phyloP scores from a whole-genome alignment of 2,797 vertebrate genomes.

The Calcarius lapponicus region DNA sequence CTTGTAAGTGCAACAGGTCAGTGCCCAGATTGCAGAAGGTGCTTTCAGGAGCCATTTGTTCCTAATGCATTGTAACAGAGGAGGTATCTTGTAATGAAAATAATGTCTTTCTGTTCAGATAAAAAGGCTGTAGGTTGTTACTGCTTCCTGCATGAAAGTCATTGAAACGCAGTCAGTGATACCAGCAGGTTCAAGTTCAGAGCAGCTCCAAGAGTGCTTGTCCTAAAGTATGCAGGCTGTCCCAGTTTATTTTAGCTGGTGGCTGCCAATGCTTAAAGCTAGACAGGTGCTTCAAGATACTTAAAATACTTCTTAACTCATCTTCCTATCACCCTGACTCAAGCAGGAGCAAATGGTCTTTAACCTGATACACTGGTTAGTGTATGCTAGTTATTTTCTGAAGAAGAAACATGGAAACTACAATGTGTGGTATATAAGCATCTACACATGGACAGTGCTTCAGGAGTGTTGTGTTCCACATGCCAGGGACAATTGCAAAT shows the following conservation, averaged over 20 bases:
- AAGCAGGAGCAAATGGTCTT: not conserved
- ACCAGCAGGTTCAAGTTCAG: not conserved
- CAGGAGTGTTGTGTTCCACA: fast-evolving
- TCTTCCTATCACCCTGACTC: not conserved
- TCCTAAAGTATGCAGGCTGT: not conserved
- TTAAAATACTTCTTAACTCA: not conserved
- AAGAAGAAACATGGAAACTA: not conserved
- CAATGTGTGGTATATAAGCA: not conserved
- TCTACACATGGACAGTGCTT: not conserved
- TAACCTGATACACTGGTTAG: not conserved
- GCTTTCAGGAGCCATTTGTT: conserved; percentile 13
- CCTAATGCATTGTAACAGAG: not conserved
- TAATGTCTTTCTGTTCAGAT: not conserved
- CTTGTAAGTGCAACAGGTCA: not conserved
- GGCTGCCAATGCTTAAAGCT: not conserved
- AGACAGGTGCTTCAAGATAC: not conserved
- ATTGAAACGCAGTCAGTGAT: not conserved
- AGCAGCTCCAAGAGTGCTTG: not conserved
- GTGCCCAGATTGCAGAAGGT: not conserved
- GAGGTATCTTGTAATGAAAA: not conserved
- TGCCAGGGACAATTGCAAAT: not conserved
- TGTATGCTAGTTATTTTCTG: not conserved
- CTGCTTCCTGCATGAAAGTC: not conserved
- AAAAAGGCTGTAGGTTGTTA: not conserved
- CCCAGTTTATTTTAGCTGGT: fast-evolving